A percentile compares a stretch with the other conserved stretches of the same genome.
These are phyloP conservation scores for Meghimatium bilineatum DNA, from an alignment of 2,888 invertebrate genomes.

Conservation along the genomic window DNA sequence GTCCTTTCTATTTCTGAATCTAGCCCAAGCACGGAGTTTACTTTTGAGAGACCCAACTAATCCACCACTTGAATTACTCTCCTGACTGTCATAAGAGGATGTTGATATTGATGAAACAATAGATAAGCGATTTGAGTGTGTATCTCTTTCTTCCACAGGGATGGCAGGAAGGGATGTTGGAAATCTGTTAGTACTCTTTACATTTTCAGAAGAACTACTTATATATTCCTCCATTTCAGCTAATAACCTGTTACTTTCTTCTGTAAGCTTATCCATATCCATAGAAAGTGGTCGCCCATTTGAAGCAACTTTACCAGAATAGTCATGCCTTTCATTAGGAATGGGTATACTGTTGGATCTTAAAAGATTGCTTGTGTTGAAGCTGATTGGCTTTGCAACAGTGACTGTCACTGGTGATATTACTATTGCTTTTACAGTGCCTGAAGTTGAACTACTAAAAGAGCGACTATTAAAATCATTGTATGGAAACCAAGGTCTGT, in stretches of 20 bases:
- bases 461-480: not conserved
- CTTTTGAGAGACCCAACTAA: conserved; percentile 68
- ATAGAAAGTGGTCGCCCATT: conserved; percentile 33
- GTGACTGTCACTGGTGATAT: conserved; percentile 25
- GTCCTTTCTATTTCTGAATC: conserved; percentile 32
- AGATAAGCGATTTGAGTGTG: conserved; percentile 59
- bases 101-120: conserved; percentile 63
- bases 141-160: conserved; percentile 50
- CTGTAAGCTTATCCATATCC: conserved; percentile 49
- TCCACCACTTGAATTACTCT: conserved; percentile 54
- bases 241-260: conserved; percentile 66
- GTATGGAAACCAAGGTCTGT: not conserved
- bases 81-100: conserved; percentile 67
- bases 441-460: not conserved
- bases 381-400: conserved; percentile 28
- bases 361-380: conserved; percentile 23
- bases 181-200: conserved; percentile 58
- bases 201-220: conserved; percentile 58
- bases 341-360: conserved; percentile 40
- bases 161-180: conserved; percentile 54
- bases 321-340: not conserved
- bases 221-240: conserved; percentile 73
- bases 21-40: conserved; percentile 60
- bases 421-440: conserved; percentile 11
- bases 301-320: not conserved